Base-by-base conservation (phyloP, 2,888 invertebrate species). In the Dryococelus australis region DNA sequence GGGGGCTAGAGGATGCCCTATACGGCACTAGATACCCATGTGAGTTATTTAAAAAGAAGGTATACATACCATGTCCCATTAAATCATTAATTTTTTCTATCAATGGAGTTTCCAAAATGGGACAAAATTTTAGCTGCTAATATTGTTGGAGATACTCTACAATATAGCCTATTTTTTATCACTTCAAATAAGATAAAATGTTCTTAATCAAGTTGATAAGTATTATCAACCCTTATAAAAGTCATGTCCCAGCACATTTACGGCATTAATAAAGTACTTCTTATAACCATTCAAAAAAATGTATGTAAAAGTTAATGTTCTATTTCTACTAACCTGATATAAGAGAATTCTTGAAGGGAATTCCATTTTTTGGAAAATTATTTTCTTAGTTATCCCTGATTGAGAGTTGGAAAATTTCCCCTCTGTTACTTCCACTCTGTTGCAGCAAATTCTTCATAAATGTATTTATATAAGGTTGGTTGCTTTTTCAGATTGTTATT, bases 111-210 rank as follows among this genome's bases (percentile, higher is more conserved):
- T 2, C 20, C 65, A 65, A 65, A 65, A 65, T 65, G 35, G 35
- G 35, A 65, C 8, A 47, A 47, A 47, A 10, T 65, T 20, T 65
- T 65, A 65, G 24, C 65, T 65, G 16, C 65, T 20, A 24, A 16
- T 65, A 24, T 65, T n/a, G 65, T 65, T 65, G 65, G 65, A 65
- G n/a, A 65, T 65, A 65, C 65, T 65, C 65, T 65, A 65, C 65
- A 65, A 65, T 8, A 65, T 65, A 65, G n/a, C n/a, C 1, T n/a
- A 65, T 20, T 16, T 65, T 65, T 65, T 65, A 65, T 65, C n/a
- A n/a, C 65, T 65, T 65, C n/a, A 24, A 65, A 24, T 65, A 65
- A 3, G n/a, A 24, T 65, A 24, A 65, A 65, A 65, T n/a, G 8
- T n/a, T n/a, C n/a, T 65, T 0, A 65, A 16, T 47, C 47, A 47